These are phyloP conservation scores for Marcusenius ussheri DNA, from an alignment of 2,113 vertebrate genomes.

Conservation along the genomic window DNA sequence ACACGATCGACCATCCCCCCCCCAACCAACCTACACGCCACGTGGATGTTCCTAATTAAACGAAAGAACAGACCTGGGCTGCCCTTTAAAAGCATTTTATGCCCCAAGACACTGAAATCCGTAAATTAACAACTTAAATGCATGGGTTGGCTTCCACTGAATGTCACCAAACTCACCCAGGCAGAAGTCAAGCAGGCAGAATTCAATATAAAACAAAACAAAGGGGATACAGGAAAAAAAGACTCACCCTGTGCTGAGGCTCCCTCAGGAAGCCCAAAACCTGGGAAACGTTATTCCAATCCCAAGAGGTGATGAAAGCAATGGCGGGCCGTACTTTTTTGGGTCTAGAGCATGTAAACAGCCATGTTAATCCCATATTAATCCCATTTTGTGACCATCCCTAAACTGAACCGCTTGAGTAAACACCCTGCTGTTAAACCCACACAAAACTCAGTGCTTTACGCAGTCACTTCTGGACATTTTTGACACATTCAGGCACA, in stretches of 20 bases:
- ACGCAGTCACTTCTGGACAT: background rate
- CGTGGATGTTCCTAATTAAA: background rate
- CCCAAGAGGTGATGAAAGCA: background rate
- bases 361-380: background rate
- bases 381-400: background rate
- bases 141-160: slow-evolving; percentile 3
- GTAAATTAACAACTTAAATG: slow-evolving; percentile 9
- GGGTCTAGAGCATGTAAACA: background rate
- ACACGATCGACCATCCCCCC: background rate
- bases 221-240: background rate
- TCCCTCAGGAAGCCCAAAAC: background rate
- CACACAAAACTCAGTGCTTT: background rate
- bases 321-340: background rate
- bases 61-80: background rate
- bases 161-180: background rate
- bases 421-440: background rate
- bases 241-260: background rate
- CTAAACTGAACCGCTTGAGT: background rate
- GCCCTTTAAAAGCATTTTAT: slow-evolving; percentile 13
- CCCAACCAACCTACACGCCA: no score
- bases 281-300: background rate
- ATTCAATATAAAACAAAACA: background rate
- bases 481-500: background rate
- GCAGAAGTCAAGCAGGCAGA: background rate
- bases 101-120: slow-evolving; percentile 3